Evolutionary conservation across 2,113 vertebrate species (phyloP).

Genomic region (Grammomys dolichurus): DNA sequence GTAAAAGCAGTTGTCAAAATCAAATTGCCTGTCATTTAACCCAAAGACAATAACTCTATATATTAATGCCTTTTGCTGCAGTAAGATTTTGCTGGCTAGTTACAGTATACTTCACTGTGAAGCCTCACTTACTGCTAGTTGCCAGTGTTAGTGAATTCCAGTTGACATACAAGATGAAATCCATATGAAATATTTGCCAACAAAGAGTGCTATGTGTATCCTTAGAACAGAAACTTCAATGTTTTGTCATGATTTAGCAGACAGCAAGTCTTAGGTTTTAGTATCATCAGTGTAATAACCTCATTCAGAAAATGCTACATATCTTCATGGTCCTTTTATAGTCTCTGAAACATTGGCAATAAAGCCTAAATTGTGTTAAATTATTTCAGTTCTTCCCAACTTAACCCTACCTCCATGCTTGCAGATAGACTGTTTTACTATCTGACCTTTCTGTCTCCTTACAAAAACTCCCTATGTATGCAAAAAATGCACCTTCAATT

Average conservation of each 20-base stretch:
- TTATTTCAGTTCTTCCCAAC: background rate
- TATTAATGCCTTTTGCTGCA: background rate
- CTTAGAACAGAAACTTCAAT: background rate
- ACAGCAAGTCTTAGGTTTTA: conserved; percentile 16
- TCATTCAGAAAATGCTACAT: conserved; percentile 29
- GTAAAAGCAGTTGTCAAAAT: background rate
- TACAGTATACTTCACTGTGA: background rate
- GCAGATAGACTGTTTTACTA: background rate
- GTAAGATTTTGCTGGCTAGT: too few relatives aligned
- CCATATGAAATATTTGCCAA: background rate
- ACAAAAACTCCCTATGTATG: background rate
- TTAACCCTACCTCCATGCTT: background rate
- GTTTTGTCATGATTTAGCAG: conserved; percentile 32
- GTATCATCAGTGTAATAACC: background rate
- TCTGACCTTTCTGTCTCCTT: background rate
- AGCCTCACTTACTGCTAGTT: background rate
- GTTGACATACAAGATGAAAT: background rate
- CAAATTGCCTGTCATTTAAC: background rate
- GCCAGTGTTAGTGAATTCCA: background rate
- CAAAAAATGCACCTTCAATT: background rate
- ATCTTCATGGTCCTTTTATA: conserved; percentile 21
- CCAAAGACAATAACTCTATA: background rate
- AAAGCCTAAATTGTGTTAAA: conserved; percentile 12
- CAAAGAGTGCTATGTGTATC: background rate
- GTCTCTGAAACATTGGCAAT: background rate